Evolutionary conservation across 64 coral and sea anemone species (phyloP).

Genomic region (Orbicella faveolata): DNA sequence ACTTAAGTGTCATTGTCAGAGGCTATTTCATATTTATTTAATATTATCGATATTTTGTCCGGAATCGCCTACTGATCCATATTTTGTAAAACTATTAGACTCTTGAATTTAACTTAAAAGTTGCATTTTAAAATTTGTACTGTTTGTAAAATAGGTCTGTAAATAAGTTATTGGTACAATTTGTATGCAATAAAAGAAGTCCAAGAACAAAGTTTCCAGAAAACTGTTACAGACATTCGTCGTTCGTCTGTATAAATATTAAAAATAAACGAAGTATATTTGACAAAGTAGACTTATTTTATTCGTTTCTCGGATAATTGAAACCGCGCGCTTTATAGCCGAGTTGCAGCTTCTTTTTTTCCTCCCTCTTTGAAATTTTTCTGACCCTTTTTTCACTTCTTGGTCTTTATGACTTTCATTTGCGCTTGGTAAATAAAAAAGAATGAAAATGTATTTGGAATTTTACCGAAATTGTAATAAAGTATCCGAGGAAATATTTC

Average conservation of each 20-base stretch:
- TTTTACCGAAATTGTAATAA: too few relatives aligned
- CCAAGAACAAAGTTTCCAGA: not conserved
- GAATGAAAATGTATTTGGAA: too few relatives aligned
- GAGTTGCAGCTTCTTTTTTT: too few relatives aligned
- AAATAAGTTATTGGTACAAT: not conserved
- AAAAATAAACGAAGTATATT: not conserved
- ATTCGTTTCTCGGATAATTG: not conserved
- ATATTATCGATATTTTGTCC: not conserved
- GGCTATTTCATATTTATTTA: not conserved
- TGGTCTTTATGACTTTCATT: too few relatives aligned
- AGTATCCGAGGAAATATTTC: too few relatives aligned
- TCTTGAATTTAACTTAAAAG: not conserved
- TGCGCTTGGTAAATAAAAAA: too few relatives aligned
- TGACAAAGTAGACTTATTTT: not conserved
- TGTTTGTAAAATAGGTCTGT: constrained; percentile 8
- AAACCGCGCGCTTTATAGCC: too few relatives aligned
- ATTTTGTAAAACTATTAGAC: not conserved
- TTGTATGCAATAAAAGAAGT: not conserved
- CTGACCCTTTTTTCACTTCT: too few relatives aligned
- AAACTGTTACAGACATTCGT: not conserved
- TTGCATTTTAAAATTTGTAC: not conserved
- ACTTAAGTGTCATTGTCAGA: not conserved
- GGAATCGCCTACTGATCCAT: not conserved
- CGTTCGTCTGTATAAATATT: not conserved
- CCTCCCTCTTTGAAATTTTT: too few relatives aligned